Conservation (phyloP, 2,797 vertebrate species). For the Amphiprion clarkii region DNA sequence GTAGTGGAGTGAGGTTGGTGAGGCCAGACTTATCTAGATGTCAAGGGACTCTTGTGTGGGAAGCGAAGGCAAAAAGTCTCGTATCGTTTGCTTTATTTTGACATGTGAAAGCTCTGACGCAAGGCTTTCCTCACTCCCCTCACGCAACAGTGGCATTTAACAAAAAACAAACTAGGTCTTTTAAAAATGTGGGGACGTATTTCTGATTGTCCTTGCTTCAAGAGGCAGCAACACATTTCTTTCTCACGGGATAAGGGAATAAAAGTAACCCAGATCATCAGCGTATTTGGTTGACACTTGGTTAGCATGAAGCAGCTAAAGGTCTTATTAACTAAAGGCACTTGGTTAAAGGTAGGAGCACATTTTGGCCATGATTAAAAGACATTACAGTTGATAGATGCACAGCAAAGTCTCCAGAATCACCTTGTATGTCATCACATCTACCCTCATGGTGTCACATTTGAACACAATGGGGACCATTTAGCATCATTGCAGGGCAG, state of each 20-base stretch:
- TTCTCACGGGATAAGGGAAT: not conserved
- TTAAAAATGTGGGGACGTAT: not conserved
- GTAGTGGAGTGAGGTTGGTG: conserved; percentile 14
- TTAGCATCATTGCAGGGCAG: no score
- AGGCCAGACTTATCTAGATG: conserved; percentile 21
- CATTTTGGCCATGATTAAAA: not conserved
- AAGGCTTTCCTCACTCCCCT: conserved; percentile 38
- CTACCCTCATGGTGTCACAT: no score
- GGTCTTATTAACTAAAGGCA: not conserved
- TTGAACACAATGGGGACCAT: no score
- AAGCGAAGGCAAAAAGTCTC: conserved; percentile 22
- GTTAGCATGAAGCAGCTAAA: no score
- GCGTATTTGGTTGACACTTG: no score
- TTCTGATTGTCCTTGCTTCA: not conserved
- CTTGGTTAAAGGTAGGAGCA: not conserved
- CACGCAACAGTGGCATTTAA: conserved; percentile 10
- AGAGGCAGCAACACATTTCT: not conserved
- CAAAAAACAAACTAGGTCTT: no score
- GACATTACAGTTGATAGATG: not conserved
- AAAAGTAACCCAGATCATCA: not conserved
- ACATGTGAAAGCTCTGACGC: conserved; percentile 18
- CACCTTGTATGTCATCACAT: no score
- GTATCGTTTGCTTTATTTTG: conserved; percentile 33
- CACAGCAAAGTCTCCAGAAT: not conserved
- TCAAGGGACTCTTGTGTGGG: conserved; percentile 31